Conservation (phyloP, 2,797 vertebrate species). For the Sebastes steindachneri region DNA sequence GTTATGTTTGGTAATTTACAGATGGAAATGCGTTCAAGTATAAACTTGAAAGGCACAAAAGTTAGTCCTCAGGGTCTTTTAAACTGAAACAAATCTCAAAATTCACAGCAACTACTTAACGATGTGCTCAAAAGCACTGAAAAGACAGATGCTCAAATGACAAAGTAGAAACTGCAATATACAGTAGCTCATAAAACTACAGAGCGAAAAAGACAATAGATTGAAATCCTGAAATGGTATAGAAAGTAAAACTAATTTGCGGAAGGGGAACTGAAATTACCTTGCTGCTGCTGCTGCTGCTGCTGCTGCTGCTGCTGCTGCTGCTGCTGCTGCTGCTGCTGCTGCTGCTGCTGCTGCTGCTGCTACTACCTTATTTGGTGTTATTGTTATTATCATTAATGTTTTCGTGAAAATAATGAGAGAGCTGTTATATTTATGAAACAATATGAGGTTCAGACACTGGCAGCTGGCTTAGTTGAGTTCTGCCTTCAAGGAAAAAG, state of each 20-base stretch:
- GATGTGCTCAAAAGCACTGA: background rate
- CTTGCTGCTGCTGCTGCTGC: background rate
- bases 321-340: background rate
- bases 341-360: background rate
- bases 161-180: background rate
- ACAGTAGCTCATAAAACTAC: background rate
- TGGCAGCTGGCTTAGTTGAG: background rate
- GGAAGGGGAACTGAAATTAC: background rate
- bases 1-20: background rate
- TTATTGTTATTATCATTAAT: background rate
- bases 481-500: constrained; percentile 9
- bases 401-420: constrained; percentile 22
- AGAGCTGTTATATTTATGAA: constrained; percentile 1
- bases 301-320: background rate
- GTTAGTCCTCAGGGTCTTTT: background rate
- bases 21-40: background rate
- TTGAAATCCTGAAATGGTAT: background rate
- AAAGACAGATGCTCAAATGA: background rate
- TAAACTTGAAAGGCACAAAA: background rate
- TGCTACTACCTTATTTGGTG: background rate
- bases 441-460: background rate
- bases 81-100: background rate
- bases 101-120: background rate
- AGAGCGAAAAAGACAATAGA: background rate
- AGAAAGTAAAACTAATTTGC: background rate